Evolutionary conservation across 2,113 vertebrate genomes (phyloP).

Genomic region (mouse (Mus musculus)): DNA sequence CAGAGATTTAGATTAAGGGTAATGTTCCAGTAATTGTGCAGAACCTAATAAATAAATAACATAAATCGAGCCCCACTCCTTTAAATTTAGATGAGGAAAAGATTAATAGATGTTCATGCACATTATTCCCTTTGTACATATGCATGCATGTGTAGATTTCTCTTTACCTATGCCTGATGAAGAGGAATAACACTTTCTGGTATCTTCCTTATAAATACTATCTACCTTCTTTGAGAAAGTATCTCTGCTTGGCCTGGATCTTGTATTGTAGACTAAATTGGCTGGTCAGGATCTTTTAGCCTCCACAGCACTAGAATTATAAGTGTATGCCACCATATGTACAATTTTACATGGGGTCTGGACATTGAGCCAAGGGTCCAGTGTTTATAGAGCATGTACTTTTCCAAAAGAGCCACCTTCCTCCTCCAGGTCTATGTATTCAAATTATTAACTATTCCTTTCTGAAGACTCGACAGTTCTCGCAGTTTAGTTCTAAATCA

Average conservation of each 20-base stretch:
- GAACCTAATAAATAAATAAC: no score
- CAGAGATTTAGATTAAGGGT: no score
- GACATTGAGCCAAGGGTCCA: background rate
- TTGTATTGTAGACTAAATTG: background rate
- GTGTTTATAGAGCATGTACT: background rate
- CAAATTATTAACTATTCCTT: background rate
- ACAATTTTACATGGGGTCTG: background rate
- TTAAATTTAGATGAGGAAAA: no score
- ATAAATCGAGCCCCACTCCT: no score
- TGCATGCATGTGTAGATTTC: no score
- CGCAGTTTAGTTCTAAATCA: slow-evolving; percentile 24
- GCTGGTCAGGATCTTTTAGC: background rate
- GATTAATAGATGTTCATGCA: no score
- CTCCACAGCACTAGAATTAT: background rate
- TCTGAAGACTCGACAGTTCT: background rate
- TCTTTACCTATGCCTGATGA: background rate
- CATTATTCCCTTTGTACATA: background rate
- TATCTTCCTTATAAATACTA: no score
- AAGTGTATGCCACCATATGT: no score
- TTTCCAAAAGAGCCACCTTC: background rate
- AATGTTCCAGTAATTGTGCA: no score
- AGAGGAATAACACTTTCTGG: background rate
- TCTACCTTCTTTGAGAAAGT: background rate
- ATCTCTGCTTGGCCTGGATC: background rate
- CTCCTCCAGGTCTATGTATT: background rate